These are phyloP conservation scores for Crepidodera aurea DNA, from an alignment of 2,888 invertebrate species.

Conservation along the genomic window DNA sequence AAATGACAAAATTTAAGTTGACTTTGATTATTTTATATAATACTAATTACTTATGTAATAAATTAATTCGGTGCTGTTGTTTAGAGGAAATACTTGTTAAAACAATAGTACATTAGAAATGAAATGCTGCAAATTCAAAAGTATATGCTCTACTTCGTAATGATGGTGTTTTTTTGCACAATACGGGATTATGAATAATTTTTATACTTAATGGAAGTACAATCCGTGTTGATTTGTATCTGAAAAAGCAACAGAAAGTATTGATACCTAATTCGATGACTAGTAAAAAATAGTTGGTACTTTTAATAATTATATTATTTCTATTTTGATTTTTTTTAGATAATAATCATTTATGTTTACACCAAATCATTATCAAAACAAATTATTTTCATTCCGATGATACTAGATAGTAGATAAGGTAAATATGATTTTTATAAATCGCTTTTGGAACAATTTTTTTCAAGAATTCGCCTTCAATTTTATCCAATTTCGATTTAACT, in stretches of 20 bases:
- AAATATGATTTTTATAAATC: too few relatives aligned
- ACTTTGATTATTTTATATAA: not conserved
- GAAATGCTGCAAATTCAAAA: not conserved
- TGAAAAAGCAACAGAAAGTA: not conserved
- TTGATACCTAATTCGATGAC: too few relatives aligned
- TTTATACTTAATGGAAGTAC: not conserved
- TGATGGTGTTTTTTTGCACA: not conserved
- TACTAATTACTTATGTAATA: slow-evolving; percentile 7
- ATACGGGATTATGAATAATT: not conserved
- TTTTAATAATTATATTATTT: too few relatives aligned
- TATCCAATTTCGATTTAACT: too few relatives aligned
- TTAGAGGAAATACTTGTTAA: not conserved
- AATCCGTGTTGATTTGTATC: slow-evolving; percentile 4
- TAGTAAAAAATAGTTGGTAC: too few relatives aligned
- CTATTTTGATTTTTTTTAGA: too few relatives aligned
- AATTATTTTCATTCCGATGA: too few relatives aligned
- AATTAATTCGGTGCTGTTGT: not conserved
- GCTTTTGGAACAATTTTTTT: too few relatives aligned
- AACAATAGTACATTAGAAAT: slow-evolving; percentile 5
- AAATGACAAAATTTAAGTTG: not conserved
- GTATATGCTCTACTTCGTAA: slow-evolving; percentile 8
- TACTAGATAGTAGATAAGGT: too few relatives aligned
- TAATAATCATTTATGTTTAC: too few relatives aligned
- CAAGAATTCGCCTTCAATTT: too few relatives aligned
- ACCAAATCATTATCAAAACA: too few relatives aligned